Percentiles rank a stretch among this genome's conserved stretches.
phyloP scores from a whole-genome alignment of 1,140 invertebrate genomes.

The Paramacrobiotus metropolitanus region DNA sequence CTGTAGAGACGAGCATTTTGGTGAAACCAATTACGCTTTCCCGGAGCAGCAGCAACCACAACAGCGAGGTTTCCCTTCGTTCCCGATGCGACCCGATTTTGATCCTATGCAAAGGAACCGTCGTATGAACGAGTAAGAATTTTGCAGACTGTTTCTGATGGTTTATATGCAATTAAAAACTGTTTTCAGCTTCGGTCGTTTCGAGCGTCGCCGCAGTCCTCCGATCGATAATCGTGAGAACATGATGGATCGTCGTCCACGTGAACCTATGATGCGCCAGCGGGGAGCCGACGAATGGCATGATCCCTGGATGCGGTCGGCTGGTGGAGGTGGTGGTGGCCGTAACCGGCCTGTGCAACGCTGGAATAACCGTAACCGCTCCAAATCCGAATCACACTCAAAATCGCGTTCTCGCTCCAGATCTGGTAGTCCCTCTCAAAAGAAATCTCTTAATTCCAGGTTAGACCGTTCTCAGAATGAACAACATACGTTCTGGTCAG shows the following conservation, averaged over 20 bases:
- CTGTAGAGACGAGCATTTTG: neutral
- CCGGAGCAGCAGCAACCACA: neutral
- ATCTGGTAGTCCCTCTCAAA: neutral
- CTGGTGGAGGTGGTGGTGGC: too few species aligned
- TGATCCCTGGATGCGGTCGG: neutral
- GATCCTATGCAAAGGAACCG: neutral
- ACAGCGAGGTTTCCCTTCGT: neutral
- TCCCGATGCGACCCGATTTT: neutral
- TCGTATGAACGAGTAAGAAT: too few species aligned
- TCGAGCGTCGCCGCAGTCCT: neutral
- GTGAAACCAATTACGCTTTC: neutral
- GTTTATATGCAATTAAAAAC: neutral
- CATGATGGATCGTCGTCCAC: neutral
- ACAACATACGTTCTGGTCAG: neutral
- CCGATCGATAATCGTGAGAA: neutral
- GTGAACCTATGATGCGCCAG: neutral
- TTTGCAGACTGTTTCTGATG: too few species aligned
- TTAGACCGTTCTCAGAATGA: neutral
- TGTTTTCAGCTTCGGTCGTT: neutral
- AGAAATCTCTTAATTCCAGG: neutral
- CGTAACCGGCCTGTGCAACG: too few species aligned
- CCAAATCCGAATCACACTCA: too few species aligned
- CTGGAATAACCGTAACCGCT: too few species aligned
- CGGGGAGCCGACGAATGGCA: neutral
- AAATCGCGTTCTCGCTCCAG: slow-evolving; percentile 3